phyloP scores from a whole-genome alignment of 2,888 invertebrate genomes.

The Dysmachus trigonus region DNA sequence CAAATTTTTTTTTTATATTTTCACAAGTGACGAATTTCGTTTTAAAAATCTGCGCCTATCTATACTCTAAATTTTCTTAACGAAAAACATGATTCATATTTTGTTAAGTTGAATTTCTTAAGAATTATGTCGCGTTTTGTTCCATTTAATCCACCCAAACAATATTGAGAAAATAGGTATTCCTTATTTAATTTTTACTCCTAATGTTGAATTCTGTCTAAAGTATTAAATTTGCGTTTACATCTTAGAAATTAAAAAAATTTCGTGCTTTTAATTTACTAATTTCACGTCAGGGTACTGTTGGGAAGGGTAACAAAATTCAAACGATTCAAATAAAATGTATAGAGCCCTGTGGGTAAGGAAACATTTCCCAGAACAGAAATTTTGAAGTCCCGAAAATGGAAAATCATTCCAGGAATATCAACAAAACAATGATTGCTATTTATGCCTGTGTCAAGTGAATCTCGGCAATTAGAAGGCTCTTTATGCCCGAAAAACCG shows the following conservation, averaged over 20 bases:
- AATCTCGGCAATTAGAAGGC: background rate
- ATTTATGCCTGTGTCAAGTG: background rate
- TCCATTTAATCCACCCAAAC: no score
- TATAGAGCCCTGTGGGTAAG: background rate
- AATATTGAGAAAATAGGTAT: background rate
- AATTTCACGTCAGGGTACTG: background rate
- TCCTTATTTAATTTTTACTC: background rate
- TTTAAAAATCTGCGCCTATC: no score
- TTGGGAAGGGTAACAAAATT: background rate
- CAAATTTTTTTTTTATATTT: no score
- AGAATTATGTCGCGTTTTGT: background rate
- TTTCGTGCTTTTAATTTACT: background rate
- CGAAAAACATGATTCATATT: no score
- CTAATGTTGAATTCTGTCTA: background rate
- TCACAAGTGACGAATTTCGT: no score
- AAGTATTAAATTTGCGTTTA: background rate
- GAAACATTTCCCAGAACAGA: background rate
- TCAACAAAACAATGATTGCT: background rate
- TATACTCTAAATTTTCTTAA: no score
- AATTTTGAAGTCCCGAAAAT: background rate
- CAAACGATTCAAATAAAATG: background rate
- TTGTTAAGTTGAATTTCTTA: background rate
- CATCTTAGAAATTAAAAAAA: background rate
- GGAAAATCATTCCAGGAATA: background rate
- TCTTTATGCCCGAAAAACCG: background rate